These are phyloP conservation scores for Tipula unca DNA, from an alignment of 2,888 invertebrate genomes.

Conservation along the genomic window DNA sequence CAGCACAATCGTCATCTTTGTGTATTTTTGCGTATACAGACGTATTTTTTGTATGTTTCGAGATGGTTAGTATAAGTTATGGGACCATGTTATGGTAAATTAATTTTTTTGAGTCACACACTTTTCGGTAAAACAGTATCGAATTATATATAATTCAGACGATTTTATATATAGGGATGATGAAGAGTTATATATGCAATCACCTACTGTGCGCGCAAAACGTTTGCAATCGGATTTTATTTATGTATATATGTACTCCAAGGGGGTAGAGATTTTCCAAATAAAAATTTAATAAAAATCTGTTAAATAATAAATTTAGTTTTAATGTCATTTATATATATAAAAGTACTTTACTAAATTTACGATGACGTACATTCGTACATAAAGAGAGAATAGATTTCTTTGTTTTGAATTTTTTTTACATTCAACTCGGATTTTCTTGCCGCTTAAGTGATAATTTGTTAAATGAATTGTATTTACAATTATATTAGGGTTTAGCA, in stretches of 20 bases:
- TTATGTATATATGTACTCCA: background rate
- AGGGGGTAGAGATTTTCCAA: background rate
- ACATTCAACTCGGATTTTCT: background rate
- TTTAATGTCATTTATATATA: background rate
- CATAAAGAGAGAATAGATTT: background rate
- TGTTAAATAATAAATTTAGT: background rate
- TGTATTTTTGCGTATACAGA: background rate
- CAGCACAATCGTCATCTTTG: background rate
- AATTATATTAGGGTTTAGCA: background rate
- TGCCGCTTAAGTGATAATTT: background rate
- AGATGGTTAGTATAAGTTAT: background rate
- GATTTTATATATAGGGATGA: background rate
- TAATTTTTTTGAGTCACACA: background rate
- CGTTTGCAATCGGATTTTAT: background rate
- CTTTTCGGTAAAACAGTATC: background rate
- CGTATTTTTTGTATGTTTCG: too few species aligned
- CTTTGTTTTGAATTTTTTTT: background rate
- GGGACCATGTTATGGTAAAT: background rate
- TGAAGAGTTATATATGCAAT: background rate
- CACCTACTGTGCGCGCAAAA: background rate
- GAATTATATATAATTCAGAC: background rate
- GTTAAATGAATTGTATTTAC: constrained; percentile 8
- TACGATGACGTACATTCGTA: background rate
- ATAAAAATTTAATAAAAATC: background rate
- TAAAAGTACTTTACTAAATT: background rate